A percentile compares a stretch with the other conserved stretches of the same genome.
Conservation (phyloP, 1,140 invertebrate genomes). For the Heliconius congener region DNA sequence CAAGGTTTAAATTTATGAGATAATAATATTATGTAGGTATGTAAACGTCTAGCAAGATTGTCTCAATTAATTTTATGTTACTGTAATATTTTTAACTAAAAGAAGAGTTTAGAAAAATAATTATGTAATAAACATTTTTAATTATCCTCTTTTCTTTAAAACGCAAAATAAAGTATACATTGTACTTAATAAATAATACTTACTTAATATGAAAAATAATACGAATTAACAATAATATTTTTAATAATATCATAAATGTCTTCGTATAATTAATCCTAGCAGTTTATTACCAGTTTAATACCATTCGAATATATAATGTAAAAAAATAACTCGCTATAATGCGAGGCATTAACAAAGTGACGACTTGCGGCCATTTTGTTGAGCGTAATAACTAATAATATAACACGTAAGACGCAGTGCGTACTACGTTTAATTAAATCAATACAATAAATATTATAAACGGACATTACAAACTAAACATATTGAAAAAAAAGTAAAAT, state of each 20-base stretch:
- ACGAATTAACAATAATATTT: neutral
- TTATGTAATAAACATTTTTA: neutral
- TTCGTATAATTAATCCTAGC: neutral
- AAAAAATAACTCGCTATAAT: neutral
- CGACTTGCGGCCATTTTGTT: slow-evolving; percentile 39
- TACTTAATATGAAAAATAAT: no score
- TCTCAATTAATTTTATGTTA: neutral
- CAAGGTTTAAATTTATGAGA: slow-evolving; percentile 8
- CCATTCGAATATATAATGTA: neutral
- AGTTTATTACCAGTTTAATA: neutral
- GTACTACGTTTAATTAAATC: slow-evolving; percentile 26
- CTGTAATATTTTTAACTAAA: neutral
- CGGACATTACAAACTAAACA: slow-evolving; percentile 6
- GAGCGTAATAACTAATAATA: slow-evolving; percentile 22
- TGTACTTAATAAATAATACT: no score
- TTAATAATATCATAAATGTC: neutral
- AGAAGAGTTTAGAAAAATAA: neutral
- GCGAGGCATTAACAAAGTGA: slow-evolving; percentile 20
- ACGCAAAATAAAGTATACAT: neutral
- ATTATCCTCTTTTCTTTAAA: neutral
- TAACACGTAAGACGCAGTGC: slow-evolving; percentile 13
- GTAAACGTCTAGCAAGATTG: neutral
- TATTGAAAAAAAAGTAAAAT: neutral
- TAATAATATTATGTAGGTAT: neutral
- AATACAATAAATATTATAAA: slow-evolving; percentile 2